Base-by-base conservation (phyloP, 1,140 invertebrate genomes). In the Cryptotermes secundus region DNA sequence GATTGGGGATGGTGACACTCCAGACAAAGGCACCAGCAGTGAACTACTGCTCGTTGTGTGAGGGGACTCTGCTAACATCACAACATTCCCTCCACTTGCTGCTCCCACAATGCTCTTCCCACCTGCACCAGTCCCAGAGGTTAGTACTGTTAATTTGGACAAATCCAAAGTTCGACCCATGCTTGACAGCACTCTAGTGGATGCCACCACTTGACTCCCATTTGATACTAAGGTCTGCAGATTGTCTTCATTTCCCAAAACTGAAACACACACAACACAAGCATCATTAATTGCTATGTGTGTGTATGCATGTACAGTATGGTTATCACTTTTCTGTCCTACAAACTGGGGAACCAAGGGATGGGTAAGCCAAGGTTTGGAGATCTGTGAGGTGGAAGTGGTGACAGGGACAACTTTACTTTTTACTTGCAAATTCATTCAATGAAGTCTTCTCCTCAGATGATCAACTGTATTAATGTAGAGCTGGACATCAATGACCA, bases 191-290 rank as follows among this genome's bases (percentile, higher is more conserved):
- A 82, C 81, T 31, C 81, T 22, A 3, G 81, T 38, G 9, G 35
- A 19, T 45, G 35, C 53, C 38, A 82, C 81, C 31, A 45, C 81
- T 83, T 65, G 85, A 72, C 83, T 79, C 35, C 85, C 83, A 81
- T 34, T 81, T 65, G 83, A 80, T 49, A 81, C 79, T 3, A 45
- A 35, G 45, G 31, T 86, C 85, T 81, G 83, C 85, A 83, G 84
- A n/a, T 85, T 38, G 83, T 85, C 87, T 85, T 86, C 86, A 81
- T 85, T 87, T 85, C 89, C 89, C 86, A 86, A 86, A 84, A 87
- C 89, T 90, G 84, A 89, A 45, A 89, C 35, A 83, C 65, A 79
- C 53, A 59, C 0, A 42, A 36, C 26, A 81, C 19, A 81, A 42
- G 26, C 22, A 49, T 19, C 14, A 7, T 49, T 49, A 49, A 49